A percentile compares a stretch with the other conserved stretches of the same genome.
Evolutionary conservation across 2,113 vertebrate genomes (phyloP).

Genomic region (Catagonus wagneri): DNA sequence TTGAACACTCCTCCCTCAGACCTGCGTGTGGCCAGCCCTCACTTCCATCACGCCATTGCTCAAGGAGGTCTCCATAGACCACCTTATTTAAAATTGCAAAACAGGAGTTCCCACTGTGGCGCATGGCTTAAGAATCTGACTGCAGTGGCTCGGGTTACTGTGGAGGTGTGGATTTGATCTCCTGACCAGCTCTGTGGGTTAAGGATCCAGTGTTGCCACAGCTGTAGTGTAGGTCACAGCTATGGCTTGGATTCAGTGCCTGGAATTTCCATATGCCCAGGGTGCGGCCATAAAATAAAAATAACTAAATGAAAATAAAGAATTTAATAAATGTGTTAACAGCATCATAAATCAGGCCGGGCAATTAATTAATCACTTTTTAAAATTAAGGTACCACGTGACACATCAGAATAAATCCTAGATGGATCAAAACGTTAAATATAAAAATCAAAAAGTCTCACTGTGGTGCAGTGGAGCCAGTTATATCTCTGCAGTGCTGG

Average conservation of each 20-base stretch:
- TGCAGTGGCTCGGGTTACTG: too few species aligned
- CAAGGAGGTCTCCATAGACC: neutral
- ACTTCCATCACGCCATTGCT: neutral
- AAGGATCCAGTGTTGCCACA: too few species aligned
- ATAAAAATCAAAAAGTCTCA: neutral
- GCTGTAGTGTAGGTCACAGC: too few species aligned
- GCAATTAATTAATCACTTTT: neutral
- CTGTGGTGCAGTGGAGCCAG: too few species aligned
- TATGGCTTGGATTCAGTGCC: too few species aligned
- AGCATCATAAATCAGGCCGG: neutral
- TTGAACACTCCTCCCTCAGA: neutral
- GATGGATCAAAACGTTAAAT: neutral
- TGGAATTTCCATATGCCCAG: too few species aligned
- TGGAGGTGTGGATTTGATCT: too few species aligned
- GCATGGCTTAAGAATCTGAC: too few species aligned
- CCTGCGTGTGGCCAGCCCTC: neutral
- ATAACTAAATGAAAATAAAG: neutral
- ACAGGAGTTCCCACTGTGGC: too few species aligned
- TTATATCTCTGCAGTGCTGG: too few species aligned
- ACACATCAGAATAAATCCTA: conserved; percentile 20
- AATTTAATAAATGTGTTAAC: conserved; percentile 21
- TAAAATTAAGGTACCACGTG: neutral
- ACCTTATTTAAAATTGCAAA: neutral
- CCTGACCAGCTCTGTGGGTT: too few species aligned
- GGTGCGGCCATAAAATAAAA: too few species aligned